Evolutionary conservation across 2,797 vertebrate species (phyloP), one percentile per base, ranked within the genome.

Genomic region (Argyrosomus regius): DNA sequence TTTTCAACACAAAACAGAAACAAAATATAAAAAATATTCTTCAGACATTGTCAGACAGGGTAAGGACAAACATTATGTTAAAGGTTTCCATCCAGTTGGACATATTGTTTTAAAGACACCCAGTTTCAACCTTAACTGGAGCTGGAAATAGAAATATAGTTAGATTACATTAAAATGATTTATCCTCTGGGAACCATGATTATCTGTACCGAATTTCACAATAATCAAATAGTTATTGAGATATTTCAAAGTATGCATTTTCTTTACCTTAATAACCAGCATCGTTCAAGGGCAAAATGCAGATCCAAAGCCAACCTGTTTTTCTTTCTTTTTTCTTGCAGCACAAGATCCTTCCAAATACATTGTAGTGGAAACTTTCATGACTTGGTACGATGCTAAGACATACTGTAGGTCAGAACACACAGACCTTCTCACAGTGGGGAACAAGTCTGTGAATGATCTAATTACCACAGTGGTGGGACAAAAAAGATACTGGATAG

Each of bases 361-460:
- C 56, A 35, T 83, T 22, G 24, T 61, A 14, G 75, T 73, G 4
- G 0, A 13, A 1, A 5, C 8, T 0, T 0, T 0, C 0, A 76
- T 48, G 83, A 71, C 13, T 0, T 91, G 88, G 72, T 0, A 0
- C 0, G 0, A 57, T 0, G 86, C 90, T 35, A 72, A 58, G 57
- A 12, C 1, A 0, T 76, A 75, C 72, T 93, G 91, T 45, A 77
- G 49, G 70, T 1, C 56, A 9, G 10, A 8, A 0, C 53, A 89
- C 84, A 91, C 77, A 6, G 88, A 87, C 50, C 86, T 92, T 10
- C 70, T 12, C 56, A 91, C 46, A 17, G 85, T 84, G 31, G 73
- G 41, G 49, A 80, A 66, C 59, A 0, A 8, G 2, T 4, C 24
- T 10, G 84, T 91, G 39, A 68, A 81, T 8, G 0, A 14, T 0